Evolutionary conservation across 2,888 invertebrate genomes (phyloP).

Genomic region (Cheilosia pagana): DNA sequence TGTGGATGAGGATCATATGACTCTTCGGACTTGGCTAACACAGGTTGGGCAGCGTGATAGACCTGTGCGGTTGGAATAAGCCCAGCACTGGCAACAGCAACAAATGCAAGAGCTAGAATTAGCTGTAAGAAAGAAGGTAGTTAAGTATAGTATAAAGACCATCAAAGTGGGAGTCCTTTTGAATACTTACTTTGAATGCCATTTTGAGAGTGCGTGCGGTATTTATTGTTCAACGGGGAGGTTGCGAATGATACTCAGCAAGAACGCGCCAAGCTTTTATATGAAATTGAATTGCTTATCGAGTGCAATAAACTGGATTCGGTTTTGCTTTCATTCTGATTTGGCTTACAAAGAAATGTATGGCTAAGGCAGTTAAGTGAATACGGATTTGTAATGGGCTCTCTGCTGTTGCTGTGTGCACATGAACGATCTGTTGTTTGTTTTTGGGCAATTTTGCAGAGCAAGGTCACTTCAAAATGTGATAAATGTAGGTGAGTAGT

Average conservation of each 20-base stretch:
- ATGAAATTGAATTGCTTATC: constrained; percentile 5
- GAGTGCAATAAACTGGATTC: constrained; percentile 32
- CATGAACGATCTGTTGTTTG: no score
- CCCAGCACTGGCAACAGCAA: constrained; percentile 80
- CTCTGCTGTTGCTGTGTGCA: no score
- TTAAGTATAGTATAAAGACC: neutral
- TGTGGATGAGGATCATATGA: constrained; percentile 77
- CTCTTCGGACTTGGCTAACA: constrained; percentile 67
- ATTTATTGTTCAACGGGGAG: constrained; percentile 23
- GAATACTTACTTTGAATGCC: constrained; percentile 55
- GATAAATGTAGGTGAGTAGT: no score
- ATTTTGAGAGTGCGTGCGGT: constrained; percentile 32
- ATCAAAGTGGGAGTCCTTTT: neutral
- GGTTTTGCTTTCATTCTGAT: neutral
- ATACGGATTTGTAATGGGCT: neutral
- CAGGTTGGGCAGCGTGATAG: constrained; percentile 76
- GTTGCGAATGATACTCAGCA: constrained; percentile 35
- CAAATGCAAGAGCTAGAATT: constrained; percentile 80
- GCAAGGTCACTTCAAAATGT: neutral
- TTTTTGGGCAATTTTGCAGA: neutral
- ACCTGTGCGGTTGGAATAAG: constrained; percentile 34
- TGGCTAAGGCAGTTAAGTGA: neutral
- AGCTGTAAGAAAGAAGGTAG: constrained; percentile 75
- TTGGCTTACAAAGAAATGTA: neutral
- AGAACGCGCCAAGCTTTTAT: constrained; percentile 36